Percentiles rank a stretch among this genome's conserved stretches.
Conservation (phyloP, 2,113 vertebrate genomes). For the Carassius gibelio region DNA sequence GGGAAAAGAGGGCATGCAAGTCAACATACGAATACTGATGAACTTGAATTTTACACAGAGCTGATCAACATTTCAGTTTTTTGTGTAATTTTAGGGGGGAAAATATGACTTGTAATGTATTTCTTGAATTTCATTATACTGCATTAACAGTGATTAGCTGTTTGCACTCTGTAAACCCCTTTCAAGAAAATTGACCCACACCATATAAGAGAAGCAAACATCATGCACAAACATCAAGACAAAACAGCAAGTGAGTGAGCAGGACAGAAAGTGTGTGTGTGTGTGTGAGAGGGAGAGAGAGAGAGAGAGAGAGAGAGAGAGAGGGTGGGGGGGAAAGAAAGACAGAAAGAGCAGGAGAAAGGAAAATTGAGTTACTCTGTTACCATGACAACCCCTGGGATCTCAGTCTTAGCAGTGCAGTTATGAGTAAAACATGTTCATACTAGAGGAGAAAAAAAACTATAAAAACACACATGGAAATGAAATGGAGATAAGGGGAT, state of each 20-base stretch:
- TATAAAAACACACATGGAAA: conserved; percentile 64
- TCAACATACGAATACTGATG: conserved; percentile 5
- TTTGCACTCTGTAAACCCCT: neutral
- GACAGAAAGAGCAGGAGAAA: conserved; percentile 26
- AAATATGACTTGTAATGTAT: neutral
- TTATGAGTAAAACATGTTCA: conserved; percentile 21
- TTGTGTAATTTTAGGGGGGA: neutral
- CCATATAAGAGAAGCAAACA: conserved; percentile 35
- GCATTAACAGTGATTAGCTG: conserved; percentile 24
- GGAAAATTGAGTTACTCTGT: conserved; percentile 42
- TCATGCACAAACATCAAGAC: conserved; percentile 37
- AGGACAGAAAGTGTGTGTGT: conserved; percentile 4
- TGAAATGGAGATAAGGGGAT: conserved; percentile 42
- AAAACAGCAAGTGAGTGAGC: neutral
- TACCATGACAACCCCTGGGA: conserved; percentile 49
- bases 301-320: neutral
- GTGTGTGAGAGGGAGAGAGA: neutral
- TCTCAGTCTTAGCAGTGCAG: conserved; percentile 62
- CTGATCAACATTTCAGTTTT: conserved; percentile 1
- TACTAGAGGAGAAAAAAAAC: conserved; percentile 4
- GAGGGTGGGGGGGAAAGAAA: neutral
- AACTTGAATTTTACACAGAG: neutral
- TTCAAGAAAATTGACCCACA: conserved; percentile 20
- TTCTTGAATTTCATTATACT: neutral
- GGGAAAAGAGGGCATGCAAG: conserved; percentile 14